Evolutionary conservation across 23 tunicate species (phyloP).

Genomic region (Trididemnum clinides): DNA sequence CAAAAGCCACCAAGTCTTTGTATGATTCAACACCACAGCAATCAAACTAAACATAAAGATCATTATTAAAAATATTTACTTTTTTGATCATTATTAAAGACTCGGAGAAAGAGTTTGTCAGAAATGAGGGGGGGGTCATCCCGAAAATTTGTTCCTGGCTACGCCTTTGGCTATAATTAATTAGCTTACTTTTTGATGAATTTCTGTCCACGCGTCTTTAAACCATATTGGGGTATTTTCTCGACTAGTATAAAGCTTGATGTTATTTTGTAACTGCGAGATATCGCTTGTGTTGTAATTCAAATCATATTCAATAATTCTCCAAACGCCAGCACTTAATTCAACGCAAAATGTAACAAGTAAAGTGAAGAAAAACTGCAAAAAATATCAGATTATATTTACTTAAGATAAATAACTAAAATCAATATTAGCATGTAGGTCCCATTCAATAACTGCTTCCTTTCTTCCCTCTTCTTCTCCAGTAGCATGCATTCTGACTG

Average conservation of each 20-base stretch:
- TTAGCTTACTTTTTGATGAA: slow-evolving; percentile 51
- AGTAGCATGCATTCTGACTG: too few species aligned
- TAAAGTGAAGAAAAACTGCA: slow-evolving; percentile 74
- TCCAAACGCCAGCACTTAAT: slow-evolving; percentile 83
- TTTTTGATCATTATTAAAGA: background rate
- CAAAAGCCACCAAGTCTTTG: slow-evolving; percentile 42
- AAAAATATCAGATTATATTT: too few species aligned
- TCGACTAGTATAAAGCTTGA: slow-evolving; percentile 15
- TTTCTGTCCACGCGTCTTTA: slow-evolving; percentile 56
- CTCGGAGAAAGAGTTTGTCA: background rate
- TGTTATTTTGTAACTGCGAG: slow-evolving; percentile 41
- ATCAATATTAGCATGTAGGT: too few species aligned
- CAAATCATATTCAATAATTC: slow-evolving; percentile 48
- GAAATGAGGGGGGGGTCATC: background rate
- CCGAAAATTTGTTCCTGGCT: background rate
- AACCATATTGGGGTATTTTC: slow-evolving; percentile 38
- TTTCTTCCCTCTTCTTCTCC: too few species aligned
- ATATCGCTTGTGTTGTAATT: slow-evolving; percentile 40
- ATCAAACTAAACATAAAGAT: slow-evolving; percentile 45
- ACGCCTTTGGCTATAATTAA: background rate
- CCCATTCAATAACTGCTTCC: too few species aligned
- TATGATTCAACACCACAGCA: slow-evolving; percentile 75
- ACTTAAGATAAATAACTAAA: too few species aligned
- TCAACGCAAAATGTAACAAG: slow-evolving; percentile 75
- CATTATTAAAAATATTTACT: background rate